Evolutionary conservation across 2,113 vertebrate species (phyloP).

Genomic region (Ginglymostoma cirratum): DNA sequence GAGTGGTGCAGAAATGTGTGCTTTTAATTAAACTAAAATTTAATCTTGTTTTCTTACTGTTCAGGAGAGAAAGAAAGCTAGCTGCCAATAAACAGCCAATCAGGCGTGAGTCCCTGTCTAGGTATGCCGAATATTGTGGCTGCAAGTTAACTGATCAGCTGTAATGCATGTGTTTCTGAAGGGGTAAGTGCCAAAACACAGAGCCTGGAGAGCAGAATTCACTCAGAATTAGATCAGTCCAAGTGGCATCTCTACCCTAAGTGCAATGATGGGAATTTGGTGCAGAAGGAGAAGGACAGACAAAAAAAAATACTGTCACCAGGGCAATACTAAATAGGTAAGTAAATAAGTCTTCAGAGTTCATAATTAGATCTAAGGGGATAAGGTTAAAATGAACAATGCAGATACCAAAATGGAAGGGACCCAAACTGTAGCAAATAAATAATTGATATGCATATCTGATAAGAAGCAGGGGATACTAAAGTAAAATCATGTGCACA

Average conservation of each 20-base stretch:
- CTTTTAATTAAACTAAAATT: neutral
- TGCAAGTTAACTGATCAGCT: neutral
- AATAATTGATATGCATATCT: neutral
- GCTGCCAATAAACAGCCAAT: neutral
- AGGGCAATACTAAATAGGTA: neutral
- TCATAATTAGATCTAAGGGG: neutral
- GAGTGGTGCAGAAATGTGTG: neutral
- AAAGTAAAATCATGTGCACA: neutral
- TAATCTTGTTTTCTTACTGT: neutral
- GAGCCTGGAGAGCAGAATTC: too few relatives aligned
- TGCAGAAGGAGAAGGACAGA: neutral
- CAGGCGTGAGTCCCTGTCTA: neutral
- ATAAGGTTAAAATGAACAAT: neutral
- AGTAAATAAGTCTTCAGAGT: neutral
- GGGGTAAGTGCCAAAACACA: neutral
- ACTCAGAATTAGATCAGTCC: neutral
- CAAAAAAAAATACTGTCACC: neutral
- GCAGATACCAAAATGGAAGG: neutral
- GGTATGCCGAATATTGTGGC: neutral
- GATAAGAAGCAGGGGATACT: neutral
- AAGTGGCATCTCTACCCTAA: too few relatives aligned
- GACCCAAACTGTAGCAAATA: neutral
- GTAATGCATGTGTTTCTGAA: neutral
- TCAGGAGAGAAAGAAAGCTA: neutral
- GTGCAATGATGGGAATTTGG: neutral